phyloP scores from a whole-genome alignment of 2,113 vertebrate species.

The Thunnus thynnus region DNA sequence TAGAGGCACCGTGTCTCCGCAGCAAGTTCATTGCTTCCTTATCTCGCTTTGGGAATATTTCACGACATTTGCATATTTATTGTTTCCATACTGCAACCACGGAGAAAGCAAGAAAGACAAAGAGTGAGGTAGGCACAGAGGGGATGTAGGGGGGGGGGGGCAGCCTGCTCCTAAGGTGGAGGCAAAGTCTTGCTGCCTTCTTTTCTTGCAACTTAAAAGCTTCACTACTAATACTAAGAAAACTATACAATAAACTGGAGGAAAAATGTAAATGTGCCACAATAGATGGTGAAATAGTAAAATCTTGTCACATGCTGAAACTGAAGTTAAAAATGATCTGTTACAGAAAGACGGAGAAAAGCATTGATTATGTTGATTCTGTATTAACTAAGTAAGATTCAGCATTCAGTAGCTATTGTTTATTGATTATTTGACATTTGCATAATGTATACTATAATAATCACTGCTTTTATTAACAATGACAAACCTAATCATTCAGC shows the following conservation, averaged over 20 bases:
- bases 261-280: neutral
- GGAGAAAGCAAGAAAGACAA: constrained; percentile 1
- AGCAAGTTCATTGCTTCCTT: constrained; percentile 62
- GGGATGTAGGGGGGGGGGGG: neutral
- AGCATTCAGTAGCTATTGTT: neutral
- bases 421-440: neutral
- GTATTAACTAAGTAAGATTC: neutral
- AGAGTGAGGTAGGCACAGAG: neutral
- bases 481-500: neutral
- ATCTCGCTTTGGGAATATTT: constrained; percentile 63
- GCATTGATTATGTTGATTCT: neutral
- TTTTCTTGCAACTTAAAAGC: constrained; percentile 4
- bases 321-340: neutral
- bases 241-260: neutral
- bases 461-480: neutral
- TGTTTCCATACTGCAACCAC: constrained; percentile 59
- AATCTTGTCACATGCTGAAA: neutral
- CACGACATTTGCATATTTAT: constrained; percentile 73
- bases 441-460: neutral
- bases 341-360: neutral
- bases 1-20: constrained; percentile 50
- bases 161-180: constrained; percentile 9
- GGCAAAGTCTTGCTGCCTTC: constrained; percentile 7
- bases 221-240: neutral
- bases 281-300: neutral